Evolutionary conservation across 2,113 vertebrate genomes (phyloP), one percentile per base, ranked within the genome.

Genomic region (Opisthocomus hoazin): DNA sequence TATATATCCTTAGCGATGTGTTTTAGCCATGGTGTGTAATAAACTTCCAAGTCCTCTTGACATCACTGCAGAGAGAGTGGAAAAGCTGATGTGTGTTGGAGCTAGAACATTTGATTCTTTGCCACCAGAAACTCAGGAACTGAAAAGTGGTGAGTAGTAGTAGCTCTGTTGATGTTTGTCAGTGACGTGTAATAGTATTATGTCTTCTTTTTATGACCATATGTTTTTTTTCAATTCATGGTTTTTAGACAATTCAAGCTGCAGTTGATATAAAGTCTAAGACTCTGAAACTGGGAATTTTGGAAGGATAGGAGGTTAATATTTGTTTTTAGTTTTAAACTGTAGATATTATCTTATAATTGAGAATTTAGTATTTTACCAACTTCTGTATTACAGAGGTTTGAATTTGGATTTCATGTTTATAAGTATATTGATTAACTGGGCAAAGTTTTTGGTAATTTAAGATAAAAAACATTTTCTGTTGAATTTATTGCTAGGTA

Each of bases 41-140:
- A 99, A 99, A 80, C 98, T 99, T 54, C 99, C 99, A 15, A 99
- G 99, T 87, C 99, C 99, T 8, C 95, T 99, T 64, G 99, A 99
- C 57, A 98, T 99, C 34, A 30, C 97, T 0, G 96, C 97, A 2
- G 99, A 99, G 97, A 98, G 99, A 64, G 99, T 99, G 92, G 99
- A 99, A 96, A 99, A 97, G 56, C 97, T 99, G 83, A 98, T 99
- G 98, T 99, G 98, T 58, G 95, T 98, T 6, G 99, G 99, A 73
- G 96, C 98, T 0, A 98, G 98, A 51, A 95, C 96, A 0, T 99
- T 99, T 85, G 99, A 99, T 94, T 98, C 98, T 5, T 97, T 99
- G 50, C 99, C 99, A 1, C 89, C 97, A 10, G 96, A 99, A 96
- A 99, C 99, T 3, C 99, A 98, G 89, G 98, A 99, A 10, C 98